Base-by-base conservation (phyloP, 2,113 vertebrate genomes). In the Siniperca knerii region DNA sequence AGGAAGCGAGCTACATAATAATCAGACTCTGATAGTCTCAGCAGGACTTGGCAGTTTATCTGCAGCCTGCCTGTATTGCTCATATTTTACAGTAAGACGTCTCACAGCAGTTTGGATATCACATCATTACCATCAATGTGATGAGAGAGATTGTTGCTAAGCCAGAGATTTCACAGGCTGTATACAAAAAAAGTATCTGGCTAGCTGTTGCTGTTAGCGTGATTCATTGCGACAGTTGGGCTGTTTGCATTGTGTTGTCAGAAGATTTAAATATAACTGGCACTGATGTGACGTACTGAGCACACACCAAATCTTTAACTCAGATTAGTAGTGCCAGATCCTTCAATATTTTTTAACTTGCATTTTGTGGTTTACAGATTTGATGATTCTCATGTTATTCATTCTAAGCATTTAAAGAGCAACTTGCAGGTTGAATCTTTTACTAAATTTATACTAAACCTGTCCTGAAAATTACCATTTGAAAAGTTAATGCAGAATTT, bases 31-130 rank as follows among this genome's bases (percentile, higher is more conserved):
- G 2, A 35, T 48, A 6, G 5, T 62, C 68, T 82, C 74, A 86
- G 86, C 78, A 69, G 61, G 69, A 58, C 33, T 58, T 1, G 12
- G 69, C 6, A 8, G 65, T 33, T 50, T 68, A 62, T 61, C 44
- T 33, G 44, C 33, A 25, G 67, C 13, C 13, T 3, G 46, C 29
- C 9, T 69, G 25, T 60, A 62, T 40, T 60, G 68, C 35, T 52
- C 23, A 61, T 55, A 37, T 80, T 83, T 72, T 55, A 48, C 0
- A 42, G 37, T 20, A 50, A 67, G 18, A 77, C 44, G 67, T 84
- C 81, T 76, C 81, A 65, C 78, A 87, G 89, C 84, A 61, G 62
- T 61, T 77, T 62, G 57, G 64, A 68, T 35, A 62, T 80, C 35
- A 33, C 52, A 73, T 70, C 46, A 60, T 33, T 0, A 37, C 21